Base-by-base conservation (phyloP, 2,888 invertebrate species). In the Ypsolopha scabrella region DNA sequence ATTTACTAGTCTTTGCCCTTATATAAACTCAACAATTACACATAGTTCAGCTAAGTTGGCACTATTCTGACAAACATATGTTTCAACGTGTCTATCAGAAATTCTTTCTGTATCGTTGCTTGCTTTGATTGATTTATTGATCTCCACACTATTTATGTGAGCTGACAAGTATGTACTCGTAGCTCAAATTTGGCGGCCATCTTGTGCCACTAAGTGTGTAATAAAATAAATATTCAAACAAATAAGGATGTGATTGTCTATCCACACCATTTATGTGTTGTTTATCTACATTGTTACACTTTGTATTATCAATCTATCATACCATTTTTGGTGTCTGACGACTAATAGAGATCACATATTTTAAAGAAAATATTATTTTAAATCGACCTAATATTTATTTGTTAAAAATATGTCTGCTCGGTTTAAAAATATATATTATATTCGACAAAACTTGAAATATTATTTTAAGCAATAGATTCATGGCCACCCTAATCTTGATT, bases 241-340 rank as follows among this genome's bases (percentile, higher is more conserved):
- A 46, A 46, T 46, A 46, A 33, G 46, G 46, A 34, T 7, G n/a
- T 35, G 11, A 46, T 33, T 24, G 46, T 46, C 10, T 4, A 35
- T 33, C 9, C 10, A 46, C 11, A 11, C 47, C 47, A 7, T 47
- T 37, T 47, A 47, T 13, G 47, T 47, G 37, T 46, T 7, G 35
- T 11, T 47, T 47, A 47, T 47, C 11, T 36, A 37, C 47, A 47
- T 47, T 37, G 47, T 47, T 47, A 33, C 47, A 47, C 47, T 14
- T 38, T 24, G 24, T 24, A 24, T 24, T 24, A 24, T 4, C 24
- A 24, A 24, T 24, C 24, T 24, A 24, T 24, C 24, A 24, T 2
- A 4, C 24, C 24, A 24, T 24, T 24, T 24, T 24, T 24, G 24
- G 24, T 24, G 24, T 24, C 24, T 24, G 24, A 24, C 24, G 24